A percentile compares a stretch with the other conserved stretches of the same genome.
Evolutionary conservation across 2,113 vertebrate species (phyloP).

Genomic region (Gopherus flavomarginatus): DNA sequence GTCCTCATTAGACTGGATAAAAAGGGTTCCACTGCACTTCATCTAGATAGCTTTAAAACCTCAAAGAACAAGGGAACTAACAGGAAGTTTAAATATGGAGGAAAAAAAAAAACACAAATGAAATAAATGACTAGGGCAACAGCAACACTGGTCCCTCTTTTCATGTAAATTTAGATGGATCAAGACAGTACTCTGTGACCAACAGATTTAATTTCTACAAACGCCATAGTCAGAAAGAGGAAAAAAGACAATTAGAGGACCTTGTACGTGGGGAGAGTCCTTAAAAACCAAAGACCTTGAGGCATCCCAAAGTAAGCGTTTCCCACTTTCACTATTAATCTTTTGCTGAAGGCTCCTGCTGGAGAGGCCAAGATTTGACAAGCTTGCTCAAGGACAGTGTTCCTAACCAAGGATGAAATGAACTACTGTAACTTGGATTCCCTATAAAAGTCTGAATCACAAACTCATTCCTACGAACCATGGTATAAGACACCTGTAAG

Average conservation of each 20-base stretch:
- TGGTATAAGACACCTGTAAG: background rate
- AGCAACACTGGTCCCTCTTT: no score
- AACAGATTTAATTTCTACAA: no score
- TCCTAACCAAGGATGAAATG: background rate
- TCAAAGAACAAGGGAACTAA: no score
- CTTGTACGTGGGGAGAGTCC: no score
- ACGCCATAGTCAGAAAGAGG: background rate
- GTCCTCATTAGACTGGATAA: no score
- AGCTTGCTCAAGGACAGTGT: background rate
- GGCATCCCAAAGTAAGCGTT: background rate
- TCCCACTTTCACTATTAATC: background rate
- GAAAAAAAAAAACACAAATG: no score
- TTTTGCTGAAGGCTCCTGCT: background rate
- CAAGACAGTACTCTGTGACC: no score
- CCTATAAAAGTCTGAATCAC: background rate
- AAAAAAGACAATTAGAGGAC: background rate
- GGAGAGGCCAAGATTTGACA: background rate
- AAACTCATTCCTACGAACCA: background rate
- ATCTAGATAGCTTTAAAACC: no score
- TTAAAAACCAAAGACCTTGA: background rate
- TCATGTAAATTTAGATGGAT: no score
- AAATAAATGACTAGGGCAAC: no score
- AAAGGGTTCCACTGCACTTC: no score
- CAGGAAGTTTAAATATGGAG: no score
- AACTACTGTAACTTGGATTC: background rate